Conservation (phyloP, 1,140 invertebrate genomes). For the Brachionus calyciflorus region DNA sequence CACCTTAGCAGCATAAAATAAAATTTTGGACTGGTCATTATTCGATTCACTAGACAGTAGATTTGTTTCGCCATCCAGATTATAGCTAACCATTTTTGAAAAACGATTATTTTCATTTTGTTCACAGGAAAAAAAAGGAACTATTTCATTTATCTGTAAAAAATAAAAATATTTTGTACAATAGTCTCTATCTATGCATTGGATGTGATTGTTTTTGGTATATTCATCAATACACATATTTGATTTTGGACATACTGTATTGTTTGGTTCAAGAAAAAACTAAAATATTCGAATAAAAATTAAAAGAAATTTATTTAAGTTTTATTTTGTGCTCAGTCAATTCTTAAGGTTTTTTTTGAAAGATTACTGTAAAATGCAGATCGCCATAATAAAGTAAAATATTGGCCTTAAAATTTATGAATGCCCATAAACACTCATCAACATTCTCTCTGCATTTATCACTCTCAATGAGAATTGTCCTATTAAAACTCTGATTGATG, state of each 20-base stretch:
- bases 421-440: too few relatives aligned
- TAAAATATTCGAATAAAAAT: too few relatives aligned
- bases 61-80: neutral
- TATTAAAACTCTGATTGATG: too few relatives aligned
- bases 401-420: too few relatives aligned
- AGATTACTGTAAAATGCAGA: too few relatives aligned
- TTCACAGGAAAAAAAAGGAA: neutral
- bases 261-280: neutral
- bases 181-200: constrained; percentile 2
- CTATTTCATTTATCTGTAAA: neutral
- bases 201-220: neutral
- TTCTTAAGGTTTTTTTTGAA: too few relatives aligned
- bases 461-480: too few relatives aligned
- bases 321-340: too few relatives aligned
- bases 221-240: constrained; percentile 23
- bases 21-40: neutral
- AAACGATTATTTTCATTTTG: neutral
- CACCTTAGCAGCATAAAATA: neutral
- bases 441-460: too few relatives aligned
- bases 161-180: constrained; percentile 19
- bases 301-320: too few relatives aligned
- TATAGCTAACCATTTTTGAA: neutral
- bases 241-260: neutral
- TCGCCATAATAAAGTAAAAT: too few relatives aligned
- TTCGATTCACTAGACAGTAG: neutral